phyloP scores from a whole-genome alignment of 2,113 vertebrate genomes.

The Sander vitreus region DNA sequence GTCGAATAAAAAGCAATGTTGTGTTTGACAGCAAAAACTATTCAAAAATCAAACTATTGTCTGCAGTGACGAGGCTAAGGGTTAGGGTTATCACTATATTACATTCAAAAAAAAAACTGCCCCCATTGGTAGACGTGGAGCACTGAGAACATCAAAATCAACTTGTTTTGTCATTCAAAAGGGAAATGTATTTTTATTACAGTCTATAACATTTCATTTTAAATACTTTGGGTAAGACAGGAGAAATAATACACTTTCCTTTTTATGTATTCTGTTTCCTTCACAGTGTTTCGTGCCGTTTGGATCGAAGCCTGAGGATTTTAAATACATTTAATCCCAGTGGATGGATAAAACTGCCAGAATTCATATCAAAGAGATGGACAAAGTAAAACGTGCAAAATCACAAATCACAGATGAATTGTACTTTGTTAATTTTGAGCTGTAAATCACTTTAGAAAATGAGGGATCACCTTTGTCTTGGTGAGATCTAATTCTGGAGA shows the following conservation, averaged over 20 bases:
- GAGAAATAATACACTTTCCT: not conserved
- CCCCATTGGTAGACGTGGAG: not conserved
- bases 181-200: not conserved
- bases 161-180: not conserved
- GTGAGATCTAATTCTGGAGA: conserved; percentile 38
- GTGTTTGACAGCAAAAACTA: too few species aligned
- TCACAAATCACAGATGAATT: conserved; percentile 41
- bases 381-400: conserved; percentile 19
- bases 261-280: not conserved
- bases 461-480: conserved; percentile 10
- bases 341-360: conserved; percentile 34
- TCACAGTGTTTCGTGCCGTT: not conserved
- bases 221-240: not conserved
- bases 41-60: too few species aligned
- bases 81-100: too few species aligned
- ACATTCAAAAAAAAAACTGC: too few species aligned
- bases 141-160: not conserved
- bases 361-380: conserved; percentile 3
- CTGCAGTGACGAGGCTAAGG: too few species aligned
- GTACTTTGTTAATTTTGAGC: conserved; percentile 30
- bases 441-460: conserved; percentile 41
- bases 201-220: not conserved
- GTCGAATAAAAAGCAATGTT: too few species aligned
- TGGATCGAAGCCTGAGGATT: conserved; percentile 35
- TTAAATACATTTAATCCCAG: conserved; percentile 42